A percentile compares a stretch with the other conserved stretches of the same genome.
phyloP scores from a whole-genome alignment of 2,113 vertebrate genomes.

The Upupa epops region DNA sequence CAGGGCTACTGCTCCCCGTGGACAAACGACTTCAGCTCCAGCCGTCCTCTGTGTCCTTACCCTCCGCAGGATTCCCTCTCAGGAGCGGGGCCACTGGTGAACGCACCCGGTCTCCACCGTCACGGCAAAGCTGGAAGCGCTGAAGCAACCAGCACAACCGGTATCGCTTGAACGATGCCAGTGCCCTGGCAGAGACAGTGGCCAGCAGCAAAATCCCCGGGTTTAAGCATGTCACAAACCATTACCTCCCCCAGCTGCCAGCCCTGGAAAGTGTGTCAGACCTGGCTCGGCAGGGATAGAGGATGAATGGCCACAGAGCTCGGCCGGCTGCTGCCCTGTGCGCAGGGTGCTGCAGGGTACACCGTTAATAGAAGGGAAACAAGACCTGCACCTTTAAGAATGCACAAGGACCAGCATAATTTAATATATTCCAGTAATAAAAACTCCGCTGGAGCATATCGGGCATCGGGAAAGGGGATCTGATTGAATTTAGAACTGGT shows the following conservation, averaged over 20 bases:
- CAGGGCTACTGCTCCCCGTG: accelerated
- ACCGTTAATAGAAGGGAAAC: neutral
- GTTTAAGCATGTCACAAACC: neutral
- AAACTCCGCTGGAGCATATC: neutral
- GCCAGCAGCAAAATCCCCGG: neutral
- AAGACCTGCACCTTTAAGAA: neutral
- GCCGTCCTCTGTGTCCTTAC: neutral
- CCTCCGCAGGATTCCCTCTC: neutral
- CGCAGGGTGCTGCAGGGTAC: neutral
- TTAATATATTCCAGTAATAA: neutral
- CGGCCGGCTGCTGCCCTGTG: accelerated
- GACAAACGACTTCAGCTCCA: neutral
- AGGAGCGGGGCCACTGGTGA: accelerated
- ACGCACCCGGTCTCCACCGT: accelerated
- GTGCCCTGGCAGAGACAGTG: neutral
- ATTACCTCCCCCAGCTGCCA: neutral
- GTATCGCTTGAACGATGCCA: accelerated
- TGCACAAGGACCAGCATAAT: neutral
- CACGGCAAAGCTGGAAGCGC: neutral
- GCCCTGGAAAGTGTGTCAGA: accelerated
- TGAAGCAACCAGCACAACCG: neutral
- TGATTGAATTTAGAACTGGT: neutral
- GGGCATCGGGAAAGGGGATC: neutral
- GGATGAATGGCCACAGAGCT: neutral
- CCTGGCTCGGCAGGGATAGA: accelerated